Evolutionary conservation across 2,888 invertebrate genomes (phyloP), one percentile per base, ranked within the genome.

Genomic region (Neelides folsomi): DNA sequence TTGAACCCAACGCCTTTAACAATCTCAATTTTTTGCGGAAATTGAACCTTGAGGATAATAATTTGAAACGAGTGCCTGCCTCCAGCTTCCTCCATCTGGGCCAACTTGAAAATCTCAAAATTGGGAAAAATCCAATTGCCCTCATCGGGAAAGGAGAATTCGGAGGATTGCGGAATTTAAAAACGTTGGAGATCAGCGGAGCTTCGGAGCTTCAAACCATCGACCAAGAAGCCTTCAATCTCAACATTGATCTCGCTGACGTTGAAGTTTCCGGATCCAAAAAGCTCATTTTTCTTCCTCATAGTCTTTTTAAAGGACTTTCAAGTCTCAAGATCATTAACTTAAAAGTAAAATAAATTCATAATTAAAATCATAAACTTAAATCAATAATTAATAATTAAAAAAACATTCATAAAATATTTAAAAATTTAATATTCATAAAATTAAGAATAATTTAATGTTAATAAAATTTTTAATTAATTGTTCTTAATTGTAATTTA

Each of bases 91-190:
- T 57, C 16, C 54, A 57, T 1, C 72, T 89, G 51, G 75, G 77
- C 6, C 78, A 87, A 43, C 71, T 89, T 53, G 88, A 89, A 68
- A 83, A 86, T 63, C 73, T 89, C 45, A 80, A 79, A 35, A 77
- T 88, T 53, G 89, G 89, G 0, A 86, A 87, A 68, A 89, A 88
- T 67, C 82, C 83, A 58, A 87, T 87, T 66, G 72, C 77, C 39
- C 72, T 75, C 0, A 71, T 89, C 47, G 78, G 79, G 65, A 77
- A 79, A 9, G 80, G 82, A 60, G 82, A 86, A 0, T 87, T 89
- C 68, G 61, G 65, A 19, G 86, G 86, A 0, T 72, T 89, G 52
- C 79, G 79, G 53, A 86, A 86, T 68, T 72, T 89, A 13, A 80
- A 83, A 60, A 75, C 78, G 55, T 71, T 89, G 53, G 86, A 87